Evolutionary conservation across 1,140 invertebrate genomes (phyloP).

Genomic region (Helicoverpa armigera): DNA sequence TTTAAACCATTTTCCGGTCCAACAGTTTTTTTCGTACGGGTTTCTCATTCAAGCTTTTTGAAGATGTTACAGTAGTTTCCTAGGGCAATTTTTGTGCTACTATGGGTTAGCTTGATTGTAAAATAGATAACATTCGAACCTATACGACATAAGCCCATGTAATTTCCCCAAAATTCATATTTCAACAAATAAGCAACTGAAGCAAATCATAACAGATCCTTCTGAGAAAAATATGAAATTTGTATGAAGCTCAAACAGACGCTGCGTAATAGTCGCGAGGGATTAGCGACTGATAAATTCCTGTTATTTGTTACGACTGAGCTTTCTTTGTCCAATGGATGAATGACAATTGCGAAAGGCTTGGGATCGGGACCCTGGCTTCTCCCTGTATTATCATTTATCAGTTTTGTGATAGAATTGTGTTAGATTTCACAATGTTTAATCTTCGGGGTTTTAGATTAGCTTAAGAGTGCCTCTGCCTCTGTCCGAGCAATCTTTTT

Average conservation of each 20-base stretch:
- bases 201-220: slow-evolving; percentile 44
- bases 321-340: slow-evolving; percentile 31
- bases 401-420: slow-evolving; percentile 49
- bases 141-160: neutral
- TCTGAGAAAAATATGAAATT: slow-evolving; percentile 51
- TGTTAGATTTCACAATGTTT: slow-evolving; percentile 10
- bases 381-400: slow-evolving; percentile 10
- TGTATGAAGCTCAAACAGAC: slow-evolving; percentile 21
- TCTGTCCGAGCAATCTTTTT: neutral
- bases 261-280: slow-evolving; percentile 35
- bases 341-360: slow-evolving; percentile 54
- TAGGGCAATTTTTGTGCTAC: neutral
- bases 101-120: neutral
- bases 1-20: neutral
- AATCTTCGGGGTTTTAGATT: neutral
- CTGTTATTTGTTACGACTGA: slow-evolving; percentile 43
- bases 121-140: neutral
- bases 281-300: slow-evolving; percentile 36
- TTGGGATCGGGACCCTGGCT: slow-evolving; percentile 8
- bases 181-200: slow-evolving; percentile 18
- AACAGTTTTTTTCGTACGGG: neutral
- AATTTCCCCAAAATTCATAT: slow-evolving; percentile 6
- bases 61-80: neutral
- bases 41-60: neutral
- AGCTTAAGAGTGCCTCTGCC: neutral